These are phyloP conservation scores for Onychomys arenicola DNA, from an alignment of 2,797 vertebrate species.

Conservation along the genomic window DNA sequence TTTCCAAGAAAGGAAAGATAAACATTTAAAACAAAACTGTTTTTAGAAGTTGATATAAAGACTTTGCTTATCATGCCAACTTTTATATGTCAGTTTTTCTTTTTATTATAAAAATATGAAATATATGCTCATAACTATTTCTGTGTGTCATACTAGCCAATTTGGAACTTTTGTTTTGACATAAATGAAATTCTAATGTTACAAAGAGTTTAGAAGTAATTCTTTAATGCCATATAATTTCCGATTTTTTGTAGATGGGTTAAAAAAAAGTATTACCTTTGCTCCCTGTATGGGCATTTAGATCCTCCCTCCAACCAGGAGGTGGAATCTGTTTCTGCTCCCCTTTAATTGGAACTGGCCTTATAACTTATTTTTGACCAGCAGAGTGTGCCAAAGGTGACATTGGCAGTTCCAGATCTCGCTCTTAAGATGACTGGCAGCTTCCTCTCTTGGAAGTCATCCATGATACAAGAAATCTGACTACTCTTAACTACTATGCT, in stretches of 20 bases:
- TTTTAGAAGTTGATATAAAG: background rate
- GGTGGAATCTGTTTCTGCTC: background rate
- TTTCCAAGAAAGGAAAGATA: constrained; percentile 52
- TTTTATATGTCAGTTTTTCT: background rate
- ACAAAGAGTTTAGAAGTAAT: background rate
- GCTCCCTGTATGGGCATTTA: background rate
- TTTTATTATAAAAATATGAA: constrained; percentile 46
- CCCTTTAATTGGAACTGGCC: background rate
- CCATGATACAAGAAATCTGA: background rate
- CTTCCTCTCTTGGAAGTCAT: background rate
- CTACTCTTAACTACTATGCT: background rate
- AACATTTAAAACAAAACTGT: constrained; percentile 16
- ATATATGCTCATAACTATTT: background rate
- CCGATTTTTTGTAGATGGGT: background rate
- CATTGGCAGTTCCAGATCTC: background rate
- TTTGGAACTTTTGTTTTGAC: constrained; percentile 12
- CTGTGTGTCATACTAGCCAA: background rate
- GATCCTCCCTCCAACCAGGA: background rate
- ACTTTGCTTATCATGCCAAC: background rate
- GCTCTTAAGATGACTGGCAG: background rate
- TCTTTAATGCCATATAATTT: background rate
- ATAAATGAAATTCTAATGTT: background rate
- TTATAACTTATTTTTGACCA: constrained; percentile 6
- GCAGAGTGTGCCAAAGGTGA: background rate
- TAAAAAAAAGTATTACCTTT: background rate